Conservation (phyloP, 2,113 vertebrate genomes). For the Apodemus sylvaticus region DNA sequence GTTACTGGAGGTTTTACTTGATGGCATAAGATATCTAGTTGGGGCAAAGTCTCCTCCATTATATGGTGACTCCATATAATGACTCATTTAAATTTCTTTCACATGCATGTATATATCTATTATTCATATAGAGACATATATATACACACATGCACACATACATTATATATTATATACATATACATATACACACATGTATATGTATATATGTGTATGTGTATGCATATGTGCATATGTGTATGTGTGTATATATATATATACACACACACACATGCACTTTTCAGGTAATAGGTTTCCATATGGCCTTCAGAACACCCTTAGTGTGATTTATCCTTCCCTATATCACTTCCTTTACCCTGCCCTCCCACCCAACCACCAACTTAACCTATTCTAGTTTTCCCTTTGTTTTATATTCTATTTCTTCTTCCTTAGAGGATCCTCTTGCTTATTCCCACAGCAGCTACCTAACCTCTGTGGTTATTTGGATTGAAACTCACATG, state of each 20-base stretch:
- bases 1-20: not conserved
- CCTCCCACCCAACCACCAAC: not conserved
- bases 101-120: too few relatives aligned
- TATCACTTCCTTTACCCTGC: not conserved
- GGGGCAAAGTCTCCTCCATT: not conserved
- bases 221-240: too few relatives aligned
- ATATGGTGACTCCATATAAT: not conserved
- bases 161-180: too few relatives aligned
- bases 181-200: too few relatives aligned
- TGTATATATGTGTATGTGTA: too few relatives aligned
- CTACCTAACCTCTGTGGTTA: not conserved
- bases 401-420: not conserved
- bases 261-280: not conserved
- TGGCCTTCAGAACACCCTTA: not conserved
- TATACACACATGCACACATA: too few relatives aligned
- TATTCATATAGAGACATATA: too few relatives aligned
- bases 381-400: not conserved
- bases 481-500: not conserved
- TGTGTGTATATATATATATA: too few relatives aligned
- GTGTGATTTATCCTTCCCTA: not conserved
- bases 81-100: not conserved
- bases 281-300: not conserved
- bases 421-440: not conserved
- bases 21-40: not conserved
- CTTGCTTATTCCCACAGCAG: not conserved